Conservation (phyloP, 2,888 invertebrate genomes). For the Trypoxylon attenuatum region DNA sequence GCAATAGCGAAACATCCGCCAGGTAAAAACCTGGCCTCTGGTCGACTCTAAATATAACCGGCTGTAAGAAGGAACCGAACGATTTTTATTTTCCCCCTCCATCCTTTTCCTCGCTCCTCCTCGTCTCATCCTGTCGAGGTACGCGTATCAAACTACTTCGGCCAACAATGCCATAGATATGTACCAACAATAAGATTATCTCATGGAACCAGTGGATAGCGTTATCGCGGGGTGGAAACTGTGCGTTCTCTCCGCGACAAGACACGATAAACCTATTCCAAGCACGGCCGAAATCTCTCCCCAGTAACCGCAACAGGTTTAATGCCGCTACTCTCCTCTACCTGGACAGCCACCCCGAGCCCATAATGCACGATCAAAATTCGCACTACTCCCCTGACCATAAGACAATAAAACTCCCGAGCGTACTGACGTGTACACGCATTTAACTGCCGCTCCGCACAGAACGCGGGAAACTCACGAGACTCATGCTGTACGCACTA, state of each 20-base stretch:
- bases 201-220: constrained; percentile 30
- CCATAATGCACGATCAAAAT: constrained; percentile 39
- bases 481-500: no score
- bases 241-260: constrained; percentile 39
- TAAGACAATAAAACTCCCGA: constrained; percentile 14
- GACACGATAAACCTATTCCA: constrained; percentile 56
- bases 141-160: constrained; percentile 30
- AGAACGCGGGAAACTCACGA: no score
- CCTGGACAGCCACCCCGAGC: no score
- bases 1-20: no score
- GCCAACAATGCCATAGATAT: constrained; percentile 45
- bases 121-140: no score
- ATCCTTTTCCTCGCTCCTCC: no score
- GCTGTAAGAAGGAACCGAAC: no score
- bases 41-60: no score
- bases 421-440: no score
- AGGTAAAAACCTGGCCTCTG: no score
- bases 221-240: constrained; percentile 46
- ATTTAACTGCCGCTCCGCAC: background rate
- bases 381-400: constrained; percentile 14
- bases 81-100: no score
- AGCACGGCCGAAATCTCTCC: constrained; percentile 39
- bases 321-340: constrained; percentile 32
- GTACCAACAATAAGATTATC: constrained; percentile 52
- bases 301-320: constrained; percentile 45